Evolutionary conservation across 2,888 invertebrate species (phyloP).

Genomic region (Oxystoma pomonae): DNA sequence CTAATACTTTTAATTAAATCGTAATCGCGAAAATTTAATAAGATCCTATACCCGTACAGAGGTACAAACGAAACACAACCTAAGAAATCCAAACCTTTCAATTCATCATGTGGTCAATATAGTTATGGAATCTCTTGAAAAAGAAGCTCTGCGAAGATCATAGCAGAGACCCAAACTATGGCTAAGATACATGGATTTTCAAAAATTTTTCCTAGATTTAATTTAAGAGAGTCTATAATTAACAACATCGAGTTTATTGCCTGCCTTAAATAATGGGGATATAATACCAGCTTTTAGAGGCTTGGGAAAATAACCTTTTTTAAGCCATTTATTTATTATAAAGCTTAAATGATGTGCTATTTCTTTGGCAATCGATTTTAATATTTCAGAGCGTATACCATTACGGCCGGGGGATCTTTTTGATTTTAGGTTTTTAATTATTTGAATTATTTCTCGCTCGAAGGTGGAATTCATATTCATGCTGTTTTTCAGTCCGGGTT

Average conservation of each 20-base stretch:
- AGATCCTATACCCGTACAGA: too few relatives aligned
- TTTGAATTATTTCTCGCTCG: background rate
- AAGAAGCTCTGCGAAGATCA: too few relatives aligned
- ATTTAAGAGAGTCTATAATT: background rate
- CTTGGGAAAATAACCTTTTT: background rate
- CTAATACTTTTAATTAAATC: too few relatives aligned
- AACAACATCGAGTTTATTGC: background rate
- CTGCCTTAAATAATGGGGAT: background rate
- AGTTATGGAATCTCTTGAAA: too few relatives aligned
- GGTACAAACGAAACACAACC: too few relatives aligned
- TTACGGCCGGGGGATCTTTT: background rate
- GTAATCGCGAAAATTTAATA: too few relatives aligned
- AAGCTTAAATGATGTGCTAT: background rate
- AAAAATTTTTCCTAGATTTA: background rate
- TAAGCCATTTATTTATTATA: background rate
- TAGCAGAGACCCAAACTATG: too few relatives aligned
- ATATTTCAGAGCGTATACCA: background rate
- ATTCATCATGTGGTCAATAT: too few relatives aligned
- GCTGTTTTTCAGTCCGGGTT: background rate
- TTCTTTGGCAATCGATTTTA: background rate
- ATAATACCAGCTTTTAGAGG: background rate
- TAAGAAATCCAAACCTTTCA: too few relatives aligned
- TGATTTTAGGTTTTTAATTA: background rate
- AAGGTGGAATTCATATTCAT: background rate
- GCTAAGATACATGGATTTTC: too few relatives aligned